A percentile compares a stretch with the other conserved stretches of the same genome.
Evolutionary conservation across 2,797 vertebrate species (phyloP).

Genomic region (Cossypha dichroa): DNA sequence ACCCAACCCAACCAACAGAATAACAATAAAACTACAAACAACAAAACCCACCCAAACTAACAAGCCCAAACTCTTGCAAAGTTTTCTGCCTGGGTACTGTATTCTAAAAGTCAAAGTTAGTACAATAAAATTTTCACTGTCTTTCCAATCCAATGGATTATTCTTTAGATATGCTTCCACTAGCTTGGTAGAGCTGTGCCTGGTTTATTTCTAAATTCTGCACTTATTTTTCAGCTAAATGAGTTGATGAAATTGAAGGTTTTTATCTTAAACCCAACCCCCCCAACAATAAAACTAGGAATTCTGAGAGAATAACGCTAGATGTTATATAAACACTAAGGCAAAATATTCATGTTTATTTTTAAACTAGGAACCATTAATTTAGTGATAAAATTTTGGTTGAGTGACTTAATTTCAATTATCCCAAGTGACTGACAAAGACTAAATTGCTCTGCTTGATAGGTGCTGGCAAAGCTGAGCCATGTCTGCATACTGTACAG

Average conservation of each 20-base stretch:
- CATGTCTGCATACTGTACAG: neutral
- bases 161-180: neutral
- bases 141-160: neutral
- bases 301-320: neutral
- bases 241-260: neutral
- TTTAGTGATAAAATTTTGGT: neutral
- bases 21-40: neutral
- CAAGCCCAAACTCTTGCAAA: neutral
- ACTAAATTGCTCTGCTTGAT: neutral
- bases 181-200: neutral
- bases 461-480: constrained; percentile 10
- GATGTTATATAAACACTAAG: neutral
- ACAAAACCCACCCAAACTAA: neutral
- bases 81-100: neutral
- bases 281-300: neutral
- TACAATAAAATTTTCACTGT: neutral
- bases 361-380: neutral
- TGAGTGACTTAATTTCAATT: neutral
- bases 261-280: neutral
- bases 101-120: neutral
- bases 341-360: neutral
- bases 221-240: neutral
- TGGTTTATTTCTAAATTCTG: neutral
- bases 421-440: neutral
- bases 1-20: accelerated